Evolutionary conservation across 2,113 vertebrate species (phyloP), one percentile per base, ranked within the genome.

Genomic region (Agelaius phoeniceus): DNA sequence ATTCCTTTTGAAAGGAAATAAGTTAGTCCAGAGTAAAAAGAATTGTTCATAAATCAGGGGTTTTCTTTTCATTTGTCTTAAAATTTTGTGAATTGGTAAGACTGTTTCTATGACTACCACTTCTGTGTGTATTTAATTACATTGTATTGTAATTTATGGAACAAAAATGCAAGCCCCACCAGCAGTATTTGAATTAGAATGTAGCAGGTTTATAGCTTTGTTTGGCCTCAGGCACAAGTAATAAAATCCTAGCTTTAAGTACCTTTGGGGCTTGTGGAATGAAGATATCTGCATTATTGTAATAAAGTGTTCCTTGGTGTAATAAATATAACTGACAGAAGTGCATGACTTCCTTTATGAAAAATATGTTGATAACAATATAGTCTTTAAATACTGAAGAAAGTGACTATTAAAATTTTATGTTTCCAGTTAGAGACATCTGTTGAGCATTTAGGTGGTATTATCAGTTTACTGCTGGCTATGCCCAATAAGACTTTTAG

Each of bases 261-360:
- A 98, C 97, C 97, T 97, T 65, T 97, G 98, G 96, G 98, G 97
- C 96, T 98, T 98, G 98, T 96, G 94, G 96, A 97, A 98, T 98
- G 97, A 97, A 98, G 98, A 98, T 97, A 98, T 98, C 98, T 98
- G 98, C 97, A 98, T 98, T 98, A 98, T 98, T 98, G 96, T 98
- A 98, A 98, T 98, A 98, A 98, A 98, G 97, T 97, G 96, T 96
- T 98, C 98, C 97, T 98, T 89, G 16, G 94, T 97, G 98, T 98
- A 98, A 98, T 98, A 98, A 98, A 98, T 98, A 98, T 97, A 98
- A 97, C 97, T 98, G 98, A 98, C 97, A 98, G 96, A 90, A 96
- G 90, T 97, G 96, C 94, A 96, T 97, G 97, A 96, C 97, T 98
- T 98, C 90, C 94, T 97, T 97, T 98, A 98, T 98, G 97, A 98